These are phyloP conservation scores for Monochamus alternatus DNA, from an alignment of 2,888 invertebrate genomes.

Conservation along the genomic window DNA sequence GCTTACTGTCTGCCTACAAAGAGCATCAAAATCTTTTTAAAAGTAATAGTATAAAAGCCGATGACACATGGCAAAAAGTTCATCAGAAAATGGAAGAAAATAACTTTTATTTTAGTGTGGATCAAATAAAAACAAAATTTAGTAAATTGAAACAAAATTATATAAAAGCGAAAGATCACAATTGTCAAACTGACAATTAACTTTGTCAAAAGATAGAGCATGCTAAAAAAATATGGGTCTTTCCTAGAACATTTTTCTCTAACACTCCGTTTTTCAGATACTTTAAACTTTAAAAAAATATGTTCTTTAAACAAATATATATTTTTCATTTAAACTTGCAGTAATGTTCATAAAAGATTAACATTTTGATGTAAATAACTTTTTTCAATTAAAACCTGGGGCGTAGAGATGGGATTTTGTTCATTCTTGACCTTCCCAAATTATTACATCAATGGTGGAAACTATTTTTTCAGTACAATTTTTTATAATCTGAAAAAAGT, in stretches of 20 bases:
- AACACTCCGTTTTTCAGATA: too few relatives aligned
- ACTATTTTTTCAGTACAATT: too few relatives aligned
- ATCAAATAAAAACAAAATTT: not conserved
- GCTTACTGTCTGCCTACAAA: not conserved
- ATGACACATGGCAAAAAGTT: not conserved
- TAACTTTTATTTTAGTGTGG: not conserved
- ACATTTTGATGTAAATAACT: not conserved
- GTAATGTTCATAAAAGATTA: not conserved
- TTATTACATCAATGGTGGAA: too few relatives aligned
- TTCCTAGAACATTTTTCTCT: too few relatives aligned
- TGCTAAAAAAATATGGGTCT: too few relatives aligned
- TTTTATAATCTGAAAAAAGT: too few relatives aligned
- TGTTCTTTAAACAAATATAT: too few relatives aligned
- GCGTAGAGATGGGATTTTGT: too few relatives aligned
- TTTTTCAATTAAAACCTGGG: not conserved
- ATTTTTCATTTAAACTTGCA: too few relatives aligned
- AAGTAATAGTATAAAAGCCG: not conserved
- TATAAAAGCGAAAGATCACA: not conserved
- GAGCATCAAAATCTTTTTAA: not conserved
- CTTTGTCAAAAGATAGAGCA: too few relatives aligned
- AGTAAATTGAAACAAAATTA: not conserved
- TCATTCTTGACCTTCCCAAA: too few relatives aligned
- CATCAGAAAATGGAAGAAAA: not conserved
- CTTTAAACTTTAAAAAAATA: too few relatives aligned
- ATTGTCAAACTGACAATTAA: not conserved